Conservation (phyloP, 2,113 vertebrate species). For the Albula glossodonta region DNA sequence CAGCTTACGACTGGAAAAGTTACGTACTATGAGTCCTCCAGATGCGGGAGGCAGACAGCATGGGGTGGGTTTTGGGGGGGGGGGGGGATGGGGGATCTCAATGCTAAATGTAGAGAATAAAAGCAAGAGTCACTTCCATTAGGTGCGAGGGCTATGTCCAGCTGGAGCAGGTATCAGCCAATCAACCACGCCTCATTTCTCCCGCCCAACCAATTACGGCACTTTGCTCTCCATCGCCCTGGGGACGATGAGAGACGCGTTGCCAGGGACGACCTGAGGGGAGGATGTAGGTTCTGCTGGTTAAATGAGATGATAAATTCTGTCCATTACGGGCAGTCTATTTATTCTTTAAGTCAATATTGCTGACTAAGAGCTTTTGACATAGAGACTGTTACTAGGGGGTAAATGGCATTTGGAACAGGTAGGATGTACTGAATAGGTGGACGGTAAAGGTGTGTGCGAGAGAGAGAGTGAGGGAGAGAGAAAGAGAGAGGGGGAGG, state of each 20-base stretch:
- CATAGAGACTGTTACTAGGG: not conserved
- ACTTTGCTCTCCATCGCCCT: slow-evolving; percentile 23
- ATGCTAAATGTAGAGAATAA: not conserved
- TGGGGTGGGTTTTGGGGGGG: no score
- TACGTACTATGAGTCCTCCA: not conserved
- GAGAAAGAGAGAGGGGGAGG: not conserved
- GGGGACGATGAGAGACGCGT: slow-evolving; percentile 21
- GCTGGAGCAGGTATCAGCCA: slow-evolving; percentile 31
- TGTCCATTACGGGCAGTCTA: slow-evolving; percentile 46
- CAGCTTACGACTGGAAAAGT: not conserved
- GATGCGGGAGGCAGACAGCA: no score
- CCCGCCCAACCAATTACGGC: slow-evolving; percentile 24
- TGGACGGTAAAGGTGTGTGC: not conserved
- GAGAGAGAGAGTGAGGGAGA: not conserved
- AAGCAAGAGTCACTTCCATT: not conserved
- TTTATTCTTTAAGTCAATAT: slow-evolving; percentile 38
- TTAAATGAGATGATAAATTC: slow-evolving; percentile 43
- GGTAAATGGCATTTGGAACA: not conserved
- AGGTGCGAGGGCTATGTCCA: not conserved
- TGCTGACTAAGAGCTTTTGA: slow-evolving; percentile 37
- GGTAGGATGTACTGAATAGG: not conserved
- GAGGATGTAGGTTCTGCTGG: slow-evolving; percentile 32
- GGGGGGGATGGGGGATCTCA: no score
- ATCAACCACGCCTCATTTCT: slow-evolving; percentile 47
- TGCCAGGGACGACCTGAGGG: slow-evolving; percentile 36